Evolutionary conservation across 2,797 vertebrate genomes (phyloP).

Genomic region (Pseudochromis fuscus): DNA sequence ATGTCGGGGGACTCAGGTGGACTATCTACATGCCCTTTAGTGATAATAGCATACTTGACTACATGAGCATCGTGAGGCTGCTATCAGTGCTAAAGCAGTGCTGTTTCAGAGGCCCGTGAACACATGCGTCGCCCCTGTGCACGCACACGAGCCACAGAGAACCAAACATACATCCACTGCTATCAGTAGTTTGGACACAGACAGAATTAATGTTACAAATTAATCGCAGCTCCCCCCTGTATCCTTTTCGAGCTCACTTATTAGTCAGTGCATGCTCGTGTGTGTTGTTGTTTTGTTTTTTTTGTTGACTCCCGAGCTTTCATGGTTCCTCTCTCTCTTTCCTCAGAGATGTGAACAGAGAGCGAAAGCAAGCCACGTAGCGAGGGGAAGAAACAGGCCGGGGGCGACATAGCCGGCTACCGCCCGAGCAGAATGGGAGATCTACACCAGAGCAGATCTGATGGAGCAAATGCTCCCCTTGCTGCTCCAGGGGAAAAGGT

Average conservation of each 20-base stretch:
- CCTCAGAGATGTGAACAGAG: constrained; percentile 83
- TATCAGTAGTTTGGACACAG: constrained; percentile 60
- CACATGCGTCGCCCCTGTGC: constrained; percentile 6
- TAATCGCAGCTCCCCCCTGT: constrained; percentile 63
- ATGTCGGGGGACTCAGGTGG: constrained; percentile 71
- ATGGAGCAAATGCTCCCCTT: constrained; percentile 53
- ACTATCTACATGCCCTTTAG: constrained; percentile 68
- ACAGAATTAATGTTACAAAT: constrained; percentile 66
- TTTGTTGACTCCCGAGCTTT: constrained; percentile 44
- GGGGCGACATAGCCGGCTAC: constrained; percentile 49
- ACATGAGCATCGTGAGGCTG: constrained; percentile 58
- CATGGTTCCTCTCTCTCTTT: constrained; percentile 52
- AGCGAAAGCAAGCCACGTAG: constrained; percentile 31
- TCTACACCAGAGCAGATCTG: constrained; percentile 62
- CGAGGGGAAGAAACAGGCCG: constrained; percentile 30
- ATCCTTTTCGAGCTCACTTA: constrained; percentile 61
- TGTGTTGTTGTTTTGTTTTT: constrained; percentile 20
- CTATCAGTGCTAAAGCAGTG: constrained; percentile 71
- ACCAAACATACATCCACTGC: constrained; percentile 45
- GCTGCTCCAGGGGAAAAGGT: constrained; percentile 66
- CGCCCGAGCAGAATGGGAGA: constrained; percentile 57
- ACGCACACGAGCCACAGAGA: constrained; percentile 32
- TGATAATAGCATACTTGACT: constrained; percentile 74
- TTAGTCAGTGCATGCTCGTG: constrained; percentile 44
- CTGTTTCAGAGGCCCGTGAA: constrained; percentile 56